Percentiles rank a stretch among this genome's conserved stretches.
These are phyloP conservation scores for Trachymyrmex septentrionalis DNA, from an alignment of 1,140 invertebrate species.

Conservation along the genomic window DNA sequence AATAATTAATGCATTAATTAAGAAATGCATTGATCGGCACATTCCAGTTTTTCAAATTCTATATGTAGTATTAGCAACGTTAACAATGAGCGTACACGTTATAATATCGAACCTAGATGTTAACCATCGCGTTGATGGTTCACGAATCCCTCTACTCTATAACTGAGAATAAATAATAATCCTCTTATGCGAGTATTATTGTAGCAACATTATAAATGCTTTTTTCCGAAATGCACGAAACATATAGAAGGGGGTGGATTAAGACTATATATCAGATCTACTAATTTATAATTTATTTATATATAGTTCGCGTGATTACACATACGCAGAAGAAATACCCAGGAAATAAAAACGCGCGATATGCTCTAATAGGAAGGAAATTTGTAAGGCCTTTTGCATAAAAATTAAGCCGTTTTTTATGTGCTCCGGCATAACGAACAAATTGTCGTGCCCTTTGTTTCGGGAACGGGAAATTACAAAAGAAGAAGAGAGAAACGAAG, in stretches of 20 bases:
- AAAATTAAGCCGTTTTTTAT: constrained; percentile 82
- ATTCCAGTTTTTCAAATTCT: constrained; percentile 82
- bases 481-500: constrained; percentile 56
- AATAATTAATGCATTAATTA: background rate
- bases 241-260: constrained; percentile 89
- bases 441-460: constrained; percentile 75
- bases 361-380: constrained; percentile 69
- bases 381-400: constrained; percentile 84
- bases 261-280: constrained; percentile 81
- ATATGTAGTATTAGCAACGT: constrained; percentile 81
- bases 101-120: constrained; percentile 73
- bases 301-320: constrained; percentile 69
- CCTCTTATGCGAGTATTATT: constrained; percentile 84
- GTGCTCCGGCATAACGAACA: constrained; percentile 43
- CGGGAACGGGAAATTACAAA: constrained; percentile 41
- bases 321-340: constrained; percentile 63
- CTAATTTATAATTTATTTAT: constrained; percentile 85
- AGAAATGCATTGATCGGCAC: constrained; percentile 68
- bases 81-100: constrained; percentile 80
- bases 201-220: constrained; percentile 86
- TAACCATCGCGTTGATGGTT: constrained; percentile 57
- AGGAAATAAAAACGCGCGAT: constrained; percentile 59
- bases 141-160: constrained; percentile 73
- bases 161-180: constrained; percentile 83
- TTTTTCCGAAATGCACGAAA: constrained; percentile 89